These are phyloP conservation scores for Stratiomys singularior DNA, from an alignment of 2,888 invertebrate genomes.

Conservation along the genomic window DNA sequence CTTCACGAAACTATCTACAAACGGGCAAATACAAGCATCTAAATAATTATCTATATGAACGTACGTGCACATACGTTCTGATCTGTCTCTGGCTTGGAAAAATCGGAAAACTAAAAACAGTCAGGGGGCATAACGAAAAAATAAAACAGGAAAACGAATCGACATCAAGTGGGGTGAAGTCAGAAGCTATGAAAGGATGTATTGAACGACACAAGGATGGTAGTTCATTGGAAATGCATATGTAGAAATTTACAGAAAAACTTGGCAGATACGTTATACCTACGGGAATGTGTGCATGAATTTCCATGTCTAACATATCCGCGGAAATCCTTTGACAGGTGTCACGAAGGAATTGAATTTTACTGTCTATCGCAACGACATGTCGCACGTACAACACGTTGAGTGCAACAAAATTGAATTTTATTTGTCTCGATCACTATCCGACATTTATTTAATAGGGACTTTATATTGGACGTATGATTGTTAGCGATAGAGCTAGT, in stretches of 20 bases:
- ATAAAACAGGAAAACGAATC: not conserved
- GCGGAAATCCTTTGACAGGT: constrained; percentile 40
- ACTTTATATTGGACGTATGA: not conserved
- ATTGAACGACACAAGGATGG: not conserved
- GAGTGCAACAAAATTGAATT: constrained; percentile 36
- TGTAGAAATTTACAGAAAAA: not conserved
- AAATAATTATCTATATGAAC: no score
- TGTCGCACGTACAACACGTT: constrained; percentile 22
- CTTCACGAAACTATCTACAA: not conserved
- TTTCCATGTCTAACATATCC: constrained; percentile 26
- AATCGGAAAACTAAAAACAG: constrained; percentile 7
- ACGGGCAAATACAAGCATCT: not conserved
- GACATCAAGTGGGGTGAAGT: not conserved
- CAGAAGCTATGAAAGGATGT: constrained; percentile 3
- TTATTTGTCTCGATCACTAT: constrained; percentile 19
- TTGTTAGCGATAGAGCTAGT: not conserved
- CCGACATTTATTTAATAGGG: not conserved
- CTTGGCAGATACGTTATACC: not conserved
- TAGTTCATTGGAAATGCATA: not conserved
- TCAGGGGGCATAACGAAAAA: not conserved
- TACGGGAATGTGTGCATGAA: no score
- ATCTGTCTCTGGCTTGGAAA: not conserved
- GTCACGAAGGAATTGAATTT: constrained; percentile 39
- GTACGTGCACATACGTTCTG: no score
- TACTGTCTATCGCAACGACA: constrained; percentile 31